These are phyloP conservation scores for Sebastiscus albofasciatus DNA, from an alignment of 2,797 vertebrate genomes.

Conservation along the genomic window DNA sequence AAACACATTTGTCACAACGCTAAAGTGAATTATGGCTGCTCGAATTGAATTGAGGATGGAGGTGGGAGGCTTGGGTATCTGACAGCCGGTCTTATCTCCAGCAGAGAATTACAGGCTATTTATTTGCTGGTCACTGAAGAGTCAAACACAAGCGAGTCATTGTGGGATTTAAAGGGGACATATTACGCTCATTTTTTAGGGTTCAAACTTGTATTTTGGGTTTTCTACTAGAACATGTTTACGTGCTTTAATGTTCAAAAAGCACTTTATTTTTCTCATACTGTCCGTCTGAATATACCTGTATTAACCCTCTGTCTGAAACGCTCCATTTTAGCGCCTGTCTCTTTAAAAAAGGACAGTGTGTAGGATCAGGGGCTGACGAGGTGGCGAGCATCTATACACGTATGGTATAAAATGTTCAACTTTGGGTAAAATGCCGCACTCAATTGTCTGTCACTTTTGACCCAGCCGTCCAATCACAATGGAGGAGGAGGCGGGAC, in stretches of 20 bases:
- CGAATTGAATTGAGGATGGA: constrained; percentile 18
- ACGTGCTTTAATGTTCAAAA: background rate
- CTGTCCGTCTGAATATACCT: background rate
- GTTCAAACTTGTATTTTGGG: no score
- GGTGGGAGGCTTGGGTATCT: constrained; percentile 6
- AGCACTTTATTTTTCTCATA: background rate
- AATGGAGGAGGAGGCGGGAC: background rate
- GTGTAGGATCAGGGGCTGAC: no score
- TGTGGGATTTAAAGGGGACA: background rate
- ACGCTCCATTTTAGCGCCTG: no score
- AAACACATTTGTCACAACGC: constrained; percentile 34
- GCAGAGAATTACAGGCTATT: constrained; percentile 2
- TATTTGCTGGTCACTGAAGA: constrained; percentile 5
- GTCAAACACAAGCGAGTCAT: background rate
- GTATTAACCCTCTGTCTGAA: no score
- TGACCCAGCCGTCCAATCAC: background rate
- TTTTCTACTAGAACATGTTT: no score
- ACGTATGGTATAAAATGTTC: background rate
- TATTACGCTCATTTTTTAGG: no score
- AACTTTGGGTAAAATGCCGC: background rate
- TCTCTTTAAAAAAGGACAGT: no score
- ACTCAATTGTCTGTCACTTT: background rate
- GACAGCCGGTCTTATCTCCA: constrained; percentile 9
- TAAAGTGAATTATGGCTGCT: constrained; percentile 38
- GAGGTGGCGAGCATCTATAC: no score